Base-by-base conservation (phyloP, 2,888 invertebrate species). In the Brachypalpus laphriformis region DNA sequence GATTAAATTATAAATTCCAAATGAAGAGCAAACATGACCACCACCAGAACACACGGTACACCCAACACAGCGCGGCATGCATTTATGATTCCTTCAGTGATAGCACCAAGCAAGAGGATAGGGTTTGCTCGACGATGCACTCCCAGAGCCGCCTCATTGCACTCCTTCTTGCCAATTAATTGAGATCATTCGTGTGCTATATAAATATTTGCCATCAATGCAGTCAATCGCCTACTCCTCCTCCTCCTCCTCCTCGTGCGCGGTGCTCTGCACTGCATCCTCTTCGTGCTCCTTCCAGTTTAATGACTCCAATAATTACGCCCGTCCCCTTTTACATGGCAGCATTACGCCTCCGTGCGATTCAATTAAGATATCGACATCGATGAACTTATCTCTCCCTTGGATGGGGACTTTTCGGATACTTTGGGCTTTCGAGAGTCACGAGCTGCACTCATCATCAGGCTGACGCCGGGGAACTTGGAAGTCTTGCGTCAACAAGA, bases 291-390 rank as follows among this genome's bases (percentile, higher is more conserved):
- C 72, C 51, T 63, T 74, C 56, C 78, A 74, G 78, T 83, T 83
- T 83, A 80, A 83, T 83, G 83, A 83, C 78, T 83, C 59, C 80
- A 80, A 80, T 83, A 83, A 83, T 83, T 83, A 74, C 61, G 74
- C 74, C 83, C 80, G 83, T 83, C 83, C 83, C 74, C 83, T 63
- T 68, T 78, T 78, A 80, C 83, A 83, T 83, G 83, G 80, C 83
- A 83, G 68, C 78, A 80, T 80, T 83, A 83, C 83, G 83, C 83
- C 83, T 83, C 83, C 78, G 83, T 83, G 78, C 78, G 83, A 83
- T 83, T 83, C 78, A 83, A 83, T 83, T 83, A 83, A 83, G 83
- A 83, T 83, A 83, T 83, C 83, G 83, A 83, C 83, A 74, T 78
- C 83, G 78, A 80, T 74, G 83, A 83, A 75, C 78, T 83, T 74